Conservation (phyloP, 2,888 invertebrate species). For the Biston betularia region DNA sequence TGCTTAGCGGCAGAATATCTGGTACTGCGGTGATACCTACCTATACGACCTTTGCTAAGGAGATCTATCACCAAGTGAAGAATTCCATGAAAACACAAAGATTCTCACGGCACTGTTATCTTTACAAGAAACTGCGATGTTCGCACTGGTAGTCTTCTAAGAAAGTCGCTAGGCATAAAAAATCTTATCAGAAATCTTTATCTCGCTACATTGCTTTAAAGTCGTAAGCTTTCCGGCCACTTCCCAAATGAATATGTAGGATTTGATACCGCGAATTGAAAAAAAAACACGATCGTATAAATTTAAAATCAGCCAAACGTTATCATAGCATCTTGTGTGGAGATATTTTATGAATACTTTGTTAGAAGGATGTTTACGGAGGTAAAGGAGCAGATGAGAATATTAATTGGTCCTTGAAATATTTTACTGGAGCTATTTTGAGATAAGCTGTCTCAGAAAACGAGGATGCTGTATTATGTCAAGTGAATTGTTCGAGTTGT, state of each 20-base stretch:
- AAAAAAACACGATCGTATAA: slow-evolving; percentile 58
- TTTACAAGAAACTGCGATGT: slow-evolving; percentile 48
- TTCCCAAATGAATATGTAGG: slow-evolving; percentile 68
- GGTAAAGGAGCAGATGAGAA: slow-evolving; percentile 58
- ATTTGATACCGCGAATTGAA: slow-evolving; percentile 62
- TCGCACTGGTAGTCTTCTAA: slow-evolving; percentile 53
- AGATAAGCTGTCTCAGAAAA: slow-evolving; percentile 45
- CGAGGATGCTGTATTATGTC: neutral
- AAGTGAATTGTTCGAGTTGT: too few relatives aligned
- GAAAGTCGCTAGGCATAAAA: slow-evolving; percentile 60
- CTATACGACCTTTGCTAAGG: too few relatives aligned
- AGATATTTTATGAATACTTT: slow-evolving; percentile 64
- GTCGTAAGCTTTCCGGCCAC: slow-evolving; percentile 49
- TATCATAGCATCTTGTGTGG: slow-evolving; percentile 63
- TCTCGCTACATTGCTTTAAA: slow-evolving; percentile 67
- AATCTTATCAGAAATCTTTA: slow-evolving; percentile 58
- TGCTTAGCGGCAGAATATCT: too few relatives aligned
- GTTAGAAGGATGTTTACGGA: slow-evolving; percentile 49
- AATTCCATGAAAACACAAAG: slow-evolving; percentile 51
- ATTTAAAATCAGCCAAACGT: slow-evolving; percentile 45
- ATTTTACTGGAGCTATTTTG: slow-evolving; percentile 48
- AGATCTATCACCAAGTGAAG: too few relatives aligned
- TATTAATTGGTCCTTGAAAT: slow-evolving; percentile 61
- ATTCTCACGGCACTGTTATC: slow-evolving; percentile 63
- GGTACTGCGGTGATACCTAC: too few relatives aligned